Conservation (phyloP, 1,140 invertebrate genomes). For the Euglossa dilemma region DNA sequence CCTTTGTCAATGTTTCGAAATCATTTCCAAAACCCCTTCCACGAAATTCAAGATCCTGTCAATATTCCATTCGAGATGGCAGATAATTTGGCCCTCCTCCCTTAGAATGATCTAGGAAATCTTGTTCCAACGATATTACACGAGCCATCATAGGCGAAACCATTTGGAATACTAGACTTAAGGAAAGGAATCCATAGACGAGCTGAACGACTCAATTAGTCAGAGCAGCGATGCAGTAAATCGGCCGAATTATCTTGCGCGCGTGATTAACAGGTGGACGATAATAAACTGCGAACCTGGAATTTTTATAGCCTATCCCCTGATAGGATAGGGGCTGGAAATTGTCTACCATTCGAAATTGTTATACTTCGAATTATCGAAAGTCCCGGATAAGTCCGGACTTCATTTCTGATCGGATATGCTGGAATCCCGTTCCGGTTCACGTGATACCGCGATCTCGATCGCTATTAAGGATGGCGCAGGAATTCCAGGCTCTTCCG, state of each 20-base stretch:
- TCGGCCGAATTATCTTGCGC: neutral
- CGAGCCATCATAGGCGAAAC: neutral
- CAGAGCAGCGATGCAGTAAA: neutral
- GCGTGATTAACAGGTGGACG: neutral
- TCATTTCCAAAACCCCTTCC: too few species aligned
- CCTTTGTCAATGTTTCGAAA: too few species aligned
- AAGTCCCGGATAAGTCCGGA: neutral
- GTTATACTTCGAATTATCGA: neutral
- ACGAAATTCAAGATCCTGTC: too few species aligned
- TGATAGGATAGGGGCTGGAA: neutral
- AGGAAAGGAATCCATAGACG: too few species aligned
- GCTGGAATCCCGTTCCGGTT: neutral
- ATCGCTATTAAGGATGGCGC: neutral
- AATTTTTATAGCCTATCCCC: neutral
- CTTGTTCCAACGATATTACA: neutral
- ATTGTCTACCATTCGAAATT: neutral
- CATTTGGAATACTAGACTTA: neutral
- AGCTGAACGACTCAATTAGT: conserved; percentile 7
- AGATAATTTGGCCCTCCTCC: neutral
- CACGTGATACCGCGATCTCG: neutral
- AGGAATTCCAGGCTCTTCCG: neutral
- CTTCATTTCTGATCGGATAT: neutral
- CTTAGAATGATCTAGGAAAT: neutral
- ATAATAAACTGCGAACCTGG: neutral
- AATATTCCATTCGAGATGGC: too few species aligned